Base-by-base conservation (phyloP, 2,888 invertebrate genomes). In the Holacanthella duospinosa region DNA sequence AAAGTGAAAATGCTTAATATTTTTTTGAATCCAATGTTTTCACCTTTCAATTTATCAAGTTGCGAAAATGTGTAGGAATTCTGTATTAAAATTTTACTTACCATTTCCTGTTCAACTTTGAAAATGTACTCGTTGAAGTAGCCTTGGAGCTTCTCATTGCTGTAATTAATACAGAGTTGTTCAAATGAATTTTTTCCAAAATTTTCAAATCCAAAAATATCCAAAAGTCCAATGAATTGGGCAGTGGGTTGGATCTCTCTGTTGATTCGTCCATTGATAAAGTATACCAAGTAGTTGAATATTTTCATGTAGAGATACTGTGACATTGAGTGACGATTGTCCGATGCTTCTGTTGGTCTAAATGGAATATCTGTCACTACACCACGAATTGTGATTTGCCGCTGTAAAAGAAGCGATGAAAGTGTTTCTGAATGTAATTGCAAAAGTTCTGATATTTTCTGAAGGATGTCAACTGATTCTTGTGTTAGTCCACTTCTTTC, bases 121-220 rank as follows among this genome's bases (percentile, higher is more conserved):
- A 95, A 94, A 28, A 95, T 93, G 75, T 94, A 93, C 76, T 94
- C 93, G 79, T 94, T 94, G 79, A 95, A 95, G 81, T 94, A 93
- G 80, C 91, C 91, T 77, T 93, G 93, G 43, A 93, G 81, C 77
- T 93, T 93, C 77, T 93, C 93, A 76, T 93, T 93, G 0, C 93
- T 91, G 78, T 92, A 93, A 79, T 93, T 93, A 69, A 93, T 93
- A 77, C 93, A 78, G 16, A 78, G 73, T 75, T 93, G 93, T 76
- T 93, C 93, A 73, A 93, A 87, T 1, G 92, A 92, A 77, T 93
- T 93, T n/a, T 84, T 81, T 2, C 85, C 81, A 77, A 93, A 93
- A 80, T 93, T 93, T 79, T 93, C 93, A 77, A 93, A 93, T 63
- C 93, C 93, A 76, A 93, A 93, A 73, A 93, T 93, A 77, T 93